phyloP scores from a whole-genome alignment of 2,113 vertebrate genomes.

The Crotalus viridis region DNA sequence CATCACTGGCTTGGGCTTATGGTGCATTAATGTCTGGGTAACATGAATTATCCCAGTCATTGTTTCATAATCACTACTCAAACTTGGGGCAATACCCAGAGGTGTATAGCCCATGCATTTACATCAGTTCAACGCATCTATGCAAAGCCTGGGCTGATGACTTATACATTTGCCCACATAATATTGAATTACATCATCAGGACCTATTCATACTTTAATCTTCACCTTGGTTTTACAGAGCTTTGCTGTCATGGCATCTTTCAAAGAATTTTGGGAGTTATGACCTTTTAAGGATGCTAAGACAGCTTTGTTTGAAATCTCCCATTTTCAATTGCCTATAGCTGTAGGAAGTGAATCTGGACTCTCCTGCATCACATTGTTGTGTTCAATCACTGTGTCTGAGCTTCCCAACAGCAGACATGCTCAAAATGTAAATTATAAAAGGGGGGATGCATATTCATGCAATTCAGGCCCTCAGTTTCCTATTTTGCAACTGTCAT shows the following conservation, averaged over 20 bases:
- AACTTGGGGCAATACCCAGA: not conserved
- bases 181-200: not conserved
- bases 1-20: not conserved
- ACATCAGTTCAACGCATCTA: conserved; percentile 19
- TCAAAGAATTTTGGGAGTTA: not conserved
- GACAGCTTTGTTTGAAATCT: not conserved
- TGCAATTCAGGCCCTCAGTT: not conserved
- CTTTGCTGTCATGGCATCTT: not conserved
- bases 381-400: not conserved
- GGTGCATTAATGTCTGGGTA: not conserved
- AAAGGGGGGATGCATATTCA: not conserved
- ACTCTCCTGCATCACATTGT: not conserved
- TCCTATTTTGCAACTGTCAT: not conserved
- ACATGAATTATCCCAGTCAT: not conserved
- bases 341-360: not conserved
- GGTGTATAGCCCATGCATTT: conserved; percentile 15
- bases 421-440: not conserved
- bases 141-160: conserved; percentile 7
- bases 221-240: not conserved
- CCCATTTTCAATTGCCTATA: not conserved
- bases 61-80: not conserved
- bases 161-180: not conserved
- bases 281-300: not conserved
- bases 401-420: not conserved
- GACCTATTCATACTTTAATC: not conserved